Evolutionary conservation across 2,888 invertebrate species (phyloP), one percentile per base, ranked within the genome.

Genomic region (Bellardia bayeri): DNA sequence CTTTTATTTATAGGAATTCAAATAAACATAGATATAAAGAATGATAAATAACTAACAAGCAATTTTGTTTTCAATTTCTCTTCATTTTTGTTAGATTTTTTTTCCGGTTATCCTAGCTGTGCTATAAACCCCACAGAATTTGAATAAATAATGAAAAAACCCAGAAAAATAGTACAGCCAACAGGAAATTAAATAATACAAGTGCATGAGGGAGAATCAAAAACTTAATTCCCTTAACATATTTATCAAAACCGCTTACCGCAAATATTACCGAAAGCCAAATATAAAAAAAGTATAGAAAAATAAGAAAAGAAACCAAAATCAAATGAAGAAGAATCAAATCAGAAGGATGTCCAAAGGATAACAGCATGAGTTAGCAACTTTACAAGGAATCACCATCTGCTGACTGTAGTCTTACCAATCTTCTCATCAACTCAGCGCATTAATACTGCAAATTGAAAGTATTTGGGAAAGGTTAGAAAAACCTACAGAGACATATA

Each of bases 141-240:
- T 80, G 64, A 86, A 86, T 86, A 83, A 83, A 82, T 86, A 83
- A 76, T 83, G 58, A 81, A 81, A 81, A 75, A 16, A 79, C 61
- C 23, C 11, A 8, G 23, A 75, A 61, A 61, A 58, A 66, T 54
- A n/a, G 5, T 33, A 54, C 9, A 78, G 23, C 2, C 45, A 45
- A 63, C 11, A 63, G 3, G n/a, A 40, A 40, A 51, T 8, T 1
- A 72, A 63, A 61, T 68, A 56, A 23, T 63, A 40, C 30, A 16
- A 71, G 14, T 54, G 3, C 49, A 37, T 69, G 16, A 69, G 75
- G n/a, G 23, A 23, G 49, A 78, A 81, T 49, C 40, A 76, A 83
- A 76, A 83, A 84, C 66, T 68, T 74, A 87, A 87, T 81, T 87
- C 87, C 87, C 87, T 72, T 23, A 87, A 83, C 83, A 76, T 72